A percentile compares a stretch with the other conserved stretches of the same genome.
Evolutionary conservation across 2,797 vertebrate species (phyloP).

Genomic region (Crocodylus rhombifer): DNA sequence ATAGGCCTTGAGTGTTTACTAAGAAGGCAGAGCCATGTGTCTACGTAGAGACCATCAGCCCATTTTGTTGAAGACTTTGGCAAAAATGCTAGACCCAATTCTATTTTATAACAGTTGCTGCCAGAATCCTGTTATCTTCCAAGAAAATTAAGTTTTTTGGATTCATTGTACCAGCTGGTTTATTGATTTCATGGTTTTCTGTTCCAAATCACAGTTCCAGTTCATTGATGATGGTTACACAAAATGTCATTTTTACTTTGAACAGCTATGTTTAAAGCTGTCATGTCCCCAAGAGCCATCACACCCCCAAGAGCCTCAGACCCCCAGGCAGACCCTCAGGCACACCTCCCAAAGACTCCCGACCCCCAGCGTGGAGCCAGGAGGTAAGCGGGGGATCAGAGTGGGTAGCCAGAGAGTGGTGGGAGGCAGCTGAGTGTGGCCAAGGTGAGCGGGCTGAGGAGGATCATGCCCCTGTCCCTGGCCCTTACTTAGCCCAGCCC

Average conservation of each 20-base stretch:
- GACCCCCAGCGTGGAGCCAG: too few relatives aligned
- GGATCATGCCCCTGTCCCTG: too few relatives aligned
- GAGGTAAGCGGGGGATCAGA: too few relatives aligned
- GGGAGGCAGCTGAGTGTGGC: too few relatives aligned
- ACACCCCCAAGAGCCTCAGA: too few relatives aligned
- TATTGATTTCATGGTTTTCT: conserved; percentile 60
- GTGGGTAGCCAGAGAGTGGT: too few relatives aligned
- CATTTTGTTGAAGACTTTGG: conserved; percentile 31
- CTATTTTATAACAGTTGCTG: conserved; percentile 45
- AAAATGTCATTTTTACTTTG: conserved; percentile 63
- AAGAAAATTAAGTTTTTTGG: conserved; percentile 75
- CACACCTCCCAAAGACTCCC: too few relatives aligned
- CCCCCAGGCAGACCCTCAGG: too few relatives aligned
- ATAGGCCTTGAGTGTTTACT: conserved; percentile 46
- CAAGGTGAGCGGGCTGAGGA: too few relatives aligned
- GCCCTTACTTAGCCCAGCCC: too few relatives aligned
- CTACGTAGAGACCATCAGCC: conserved; percentile 37
- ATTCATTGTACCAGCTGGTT: conserved; percentile 55
- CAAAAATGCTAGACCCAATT: conserved; percentile 39
- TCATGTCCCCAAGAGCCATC: too few relatives aligned
- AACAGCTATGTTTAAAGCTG: conserved; percentile 38
- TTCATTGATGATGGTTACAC: conserved; percentile 64
- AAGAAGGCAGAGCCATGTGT: conserved; percentile 39
- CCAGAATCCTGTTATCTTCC: conserved; percentile 76
- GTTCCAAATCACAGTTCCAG: conserved; percentile 74